Conservation (phyloP, 2,113 vertebrate genomes). For the Megalops atlanticus region DNA sequence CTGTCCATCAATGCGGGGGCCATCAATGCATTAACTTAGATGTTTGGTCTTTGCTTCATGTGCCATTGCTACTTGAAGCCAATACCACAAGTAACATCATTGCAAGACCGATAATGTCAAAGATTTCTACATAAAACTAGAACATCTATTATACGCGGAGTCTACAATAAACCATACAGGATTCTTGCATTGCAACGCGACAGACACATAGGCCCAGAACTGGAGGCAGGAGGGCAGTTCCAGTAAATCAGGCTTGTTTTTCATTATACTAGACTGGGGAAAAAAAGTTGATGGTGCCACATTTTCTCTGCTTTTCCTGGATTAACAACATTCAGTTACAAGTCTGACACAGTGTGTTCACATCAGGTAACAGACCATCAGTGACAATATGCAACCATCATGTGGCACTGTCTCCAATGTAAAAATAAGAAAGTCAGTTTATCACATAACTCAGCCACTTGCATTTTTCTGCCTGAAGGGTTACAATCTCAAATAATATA, state of each 20-base stretch:
- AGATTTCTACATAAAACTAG: slow-evolving; percentile 47
- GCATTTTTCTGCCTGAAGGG: neutral
- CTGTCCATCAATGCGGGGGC: too few species aligned
- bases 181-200: neutral
- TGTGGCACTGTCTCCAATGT: slow-evolving; percentile 15
- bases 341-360: neutral
- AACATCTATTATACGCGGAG: slow-evolving; percentile 51
- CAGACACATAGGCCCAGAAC: slow-evolving; percentile 19
- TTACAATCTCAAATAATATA: neutral
- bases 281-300: neutral
- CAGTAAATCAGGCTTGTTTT: neutral
- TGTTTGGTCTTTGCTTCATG: neutral
- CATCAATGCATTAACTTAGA: too few species aligned
- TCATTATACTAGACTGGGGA: neutral
- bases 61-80: neutral
- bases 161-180: slow-evolving; percentile 39
- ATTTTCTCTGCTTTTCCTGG: slow-evolving; percentile 46
- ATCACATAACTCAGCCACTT: neutral
- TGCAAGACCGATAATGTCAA: slow-evolving; percentile 32
- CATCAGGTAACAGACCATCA: slow-evolving; percentile 3
- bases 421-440: neutral
- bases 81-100: neutral
- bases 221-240: neutral
- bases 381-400: slow-evolving; percentile 14
- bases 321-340: slow-evolving; percentile 43